phyloP scores from a whole-genome alignment of 2,888 invertebrate genomes.

The Agrochola lota region DNA sequence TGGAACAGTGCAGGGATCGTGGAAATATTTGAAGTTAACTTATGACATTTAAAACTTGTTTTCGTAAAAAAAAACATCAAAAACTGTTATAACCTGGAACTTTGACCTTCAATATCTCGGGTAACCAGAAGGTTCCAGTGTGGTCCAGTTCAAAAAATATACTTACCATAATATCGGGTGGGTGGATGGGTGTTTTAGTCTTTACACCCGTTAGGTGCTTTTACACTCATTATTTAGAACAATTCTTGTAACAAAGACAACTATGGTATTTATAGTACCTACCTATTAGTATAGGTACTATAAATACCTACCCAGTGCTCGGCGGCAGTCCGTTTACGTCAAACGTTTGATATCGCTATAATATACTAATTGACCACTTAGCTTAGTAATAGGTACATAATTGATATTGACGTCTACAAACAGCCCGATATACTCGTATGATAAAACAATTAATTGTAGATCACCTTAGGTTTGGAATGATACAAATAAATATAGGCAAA shows the following conservation, averaged over 20 bases:
- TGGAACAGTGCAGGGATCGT: too few relatives aligned
- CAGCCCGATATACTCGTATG: slow-evolving; percentile 1
- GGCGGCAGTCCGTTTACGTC: not conserved
- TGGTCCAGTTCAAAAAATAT: too few relatives aligned
- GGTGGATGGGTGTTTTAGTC: too few relatives aligned
- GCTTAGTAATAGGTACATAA: slow-evolving; percentile 38
- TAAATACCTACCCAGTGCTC: not conserved
- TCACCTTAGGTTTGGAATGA: not conserved
- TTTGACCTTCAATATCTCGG: too few relatives aligned
- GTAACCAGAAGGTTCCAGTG: too few relatives aligned
- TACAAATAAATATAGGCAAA: slow-evolving; percentile 11
- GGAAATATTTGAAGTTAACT: too few relatives aligned
- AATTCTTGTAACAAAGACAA: not conserved
- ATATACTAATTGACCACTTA: slow-evolving; percentile 47
- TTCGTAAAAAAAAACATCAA: too few relatives aligned
- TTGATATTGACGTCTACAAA: slow-evolving; percentile 35
- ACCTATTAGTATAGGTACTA: too few relatives aligned
- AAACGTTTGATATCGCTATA: slow-evolving; percentile 38
- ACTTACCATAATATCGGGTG: too few relatives aligned
- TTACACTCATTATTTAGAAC: not conserved
- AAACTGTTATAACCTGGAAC: too few relatives aligned
- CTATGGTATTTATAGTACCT: slow-evolving; percentile 5
- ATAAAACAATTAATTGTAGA: slow-evolving; percentile 14
- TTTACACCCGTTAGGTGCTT: too few relatives aligned
- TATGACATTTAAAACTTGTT: too few relatives aligned